Evolutionary conservation across 2,888 invertebrate genomes (phyloP).

Genomic region (Mythimna impura): DNA sequence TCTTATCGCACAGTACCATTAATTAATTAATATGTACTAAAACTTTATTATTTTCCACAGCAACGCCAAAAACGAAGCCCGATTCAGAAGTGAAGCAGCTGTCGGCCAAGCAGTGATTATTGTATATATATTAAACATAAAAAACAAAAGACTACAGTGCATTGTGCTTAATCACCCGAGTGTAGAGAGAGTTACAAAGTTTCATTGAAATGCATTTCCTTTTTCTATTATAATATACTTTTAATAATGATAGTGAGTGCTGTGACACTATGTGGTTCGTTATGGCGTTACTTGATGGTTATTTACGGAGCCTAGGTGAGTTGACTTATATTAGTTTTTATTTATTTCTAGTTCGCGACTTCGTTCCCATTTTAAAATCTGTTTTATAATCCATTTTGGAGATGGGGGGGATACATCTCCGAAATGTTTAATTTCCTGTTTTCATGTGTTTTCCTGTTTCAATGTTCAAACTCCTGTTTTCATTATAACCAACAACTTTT

Average conservation of each 20-base stretch:
- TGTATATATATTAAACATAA: constrained; percentile 49
- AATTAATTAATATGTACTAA: constrained; percentile 3
- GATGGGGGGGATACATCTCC: too few relatives aligned
- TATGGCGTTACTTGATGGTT: constrained; percentile 72
- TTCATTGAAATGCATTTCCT: constrained; percentile 69
- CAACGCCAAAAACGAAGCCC: constrained; percentile 80
- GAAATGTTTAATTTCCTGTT: too few relatives aligned
- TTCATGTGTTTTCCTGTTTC: neutral
- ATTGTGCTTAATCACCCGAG: constrained; percentile 64
- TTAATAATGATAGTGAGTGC: constrained; percentile 57
- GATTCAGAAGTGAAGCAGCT: constrained; percentile 75
- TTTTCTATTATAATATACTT: constrained; percentile 57
- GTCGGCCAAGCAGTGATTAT: constrained; percentile 78
- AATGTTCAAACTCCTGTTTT: too few relatives aligned
- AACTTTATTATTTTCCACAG: constrained; percentile 65
- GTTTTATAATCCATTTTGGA: too few relatives aligned
- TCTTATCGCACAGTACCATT: too few relatives aligned
- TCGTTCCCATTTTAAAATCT: too few relatives aligned
- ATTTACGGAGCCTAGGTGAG: constrained; percentile 81
- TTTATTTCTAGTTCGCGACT: neutral
- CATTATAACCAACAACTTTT: too few relatives aligned
- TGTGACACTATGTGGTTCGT: constrained; percentile 54
- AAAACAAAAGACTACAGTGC: constrained; percentile 54
- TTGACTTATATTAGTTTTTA: constrained; percentile 6
- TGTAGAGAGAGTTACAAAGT: constrained; percentile 49